Evolutionary conservation across 1,140 invertebrate species (phyloP), one percentile per base, ranked within the genome.

Genomic region (Agrilus planipennis): DNA sequence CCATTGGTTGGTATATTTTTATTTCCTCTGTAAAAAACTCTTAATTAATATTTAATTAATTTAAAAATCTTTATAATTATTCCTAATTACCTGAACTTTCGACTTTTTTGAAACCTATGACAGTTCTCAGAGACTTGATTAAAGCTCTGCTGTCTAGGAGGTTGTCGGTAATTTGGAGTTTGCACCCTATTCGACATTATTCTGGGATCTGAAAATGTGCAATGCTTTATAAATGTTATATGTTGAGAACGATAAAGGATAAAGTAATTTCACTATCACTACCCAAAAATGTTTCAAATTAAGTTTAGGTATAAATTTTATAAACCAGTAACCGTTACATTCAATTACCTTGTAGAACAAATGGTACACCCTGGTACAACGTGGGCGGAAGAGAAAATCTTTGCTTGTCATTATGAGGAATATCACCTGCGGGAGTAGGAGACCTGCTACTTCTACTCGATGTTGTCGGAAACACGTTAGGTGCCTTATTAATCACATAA

Each of bases 361-460:
- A 61, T 41, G 60, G 50, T 45, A 62, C 53, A n/a, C 52, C 51
- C 38, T 53, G 58, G 42, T 57, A 60, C 34, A 61, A 31, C 16
- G 45, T 28, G 38, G 52, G 46, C 19, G 42, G 45, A 31, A 58
- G 39, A 11, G 54, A 19, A 39, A 56, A 50, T 42, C 57, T 49
- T 19, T 56, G 55, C 32, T 51, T 45, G n/a, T 56, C 57, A 23
- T 50, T 53, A 40, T 46, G 47, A 7, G 45, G 36, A 19, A 52
- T 41, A 23, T 60, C 56, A 39, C 49, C 48, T 3, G 52, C 57
- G 9, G 60, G 60, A 14, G 60, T 62, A 15, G 60, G 60, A 12
- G 60, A 62, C 36, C 60, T 44, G 43, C 60, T 62, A 27, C 49
- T 58, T 41, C 54, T 49, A 14, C 44, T 47, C n/a, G n/a, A n/a